These are phyloP conservation scores for Galaxea fascicularis DNA, from an alignment of 92 coral and sea anemone genomes.

Conservation along the genomic window DNA sequence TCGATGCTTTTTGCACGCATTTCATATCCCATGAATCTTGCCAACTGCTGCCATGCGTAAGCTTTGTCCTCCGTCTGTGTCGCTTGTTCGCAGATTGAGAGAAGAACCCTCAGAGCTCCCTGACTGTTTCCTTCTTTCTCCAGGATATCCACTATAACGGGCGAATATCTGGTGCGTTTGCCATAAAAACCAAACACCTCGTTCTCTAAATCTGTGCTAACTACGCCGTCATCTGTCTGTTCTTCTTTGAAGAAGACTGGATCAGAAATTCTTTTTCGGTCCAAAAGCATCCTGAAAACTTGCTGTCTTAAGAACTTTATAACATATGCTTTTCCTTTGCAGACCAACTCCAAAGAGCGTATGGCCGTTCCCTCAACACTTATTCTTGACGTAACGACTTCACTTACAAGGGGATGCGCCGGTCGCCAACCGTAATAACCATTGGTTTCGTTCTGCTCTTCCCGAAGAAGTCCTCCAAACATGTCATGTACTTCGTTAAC, in stretches of 20 bases:
- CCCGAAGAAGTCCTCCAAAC: slow-evolving; percentile 75
- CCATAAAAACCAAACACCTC: slow-evolving; percentile 67
- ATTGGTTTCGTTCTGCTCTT: slow-evolving; percentile 52
- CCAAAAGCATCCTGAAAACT: slow-evolving; percentile 58
- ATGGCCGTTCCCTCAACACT: slow-evolving; percentile 44
- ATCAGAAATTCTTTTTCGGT: slow-evolving; percentile 64
- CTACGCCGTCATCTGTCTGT: slow-evolving; percentile 15
- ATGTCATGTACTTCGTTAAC: slow-evolving; percentile 47
- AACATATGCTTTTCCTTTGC: slow-evolving; percentile 50
- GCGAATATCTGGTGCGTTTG: slow-evolving; percentile 58
- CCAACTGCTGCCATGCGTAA: slow-evolving; percentile 77
- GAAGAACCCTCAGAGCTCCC: slow-evolving; percentile 53
- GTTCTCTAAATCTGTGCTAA: slow-evolving; percentile 32
- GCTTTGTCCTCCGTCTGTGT: slow-evolving; percentile 61
- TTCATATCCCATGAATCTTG: slow-evolving; percentile 74
- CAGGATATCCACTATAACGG: slow-evolving; percentile 46
- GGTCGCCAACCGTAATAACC: slow-evolving; percentile 78
- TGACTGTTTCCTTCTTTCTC: slow-evolving; percentile 18
- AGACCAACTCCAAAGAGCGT: slow-evolving; percentile 25
- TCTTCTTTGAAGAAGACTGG: slow-evolving; percentile 25
- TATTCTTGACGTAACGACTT: slow-evolving; percentile 57
- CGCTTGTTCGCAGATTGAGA: slow-evolving; percentile 50
- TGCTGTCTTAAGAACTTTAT: slow-evolving; percentile 56
- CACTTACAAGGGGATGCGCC: slow-evolving; percentile 74
- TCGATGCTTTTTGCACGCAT: slow-evolving; percentile 50